Base-by-base conservation (phyloP, 2,888 invertebrate genomes). In the Macaria notata region DNA sequence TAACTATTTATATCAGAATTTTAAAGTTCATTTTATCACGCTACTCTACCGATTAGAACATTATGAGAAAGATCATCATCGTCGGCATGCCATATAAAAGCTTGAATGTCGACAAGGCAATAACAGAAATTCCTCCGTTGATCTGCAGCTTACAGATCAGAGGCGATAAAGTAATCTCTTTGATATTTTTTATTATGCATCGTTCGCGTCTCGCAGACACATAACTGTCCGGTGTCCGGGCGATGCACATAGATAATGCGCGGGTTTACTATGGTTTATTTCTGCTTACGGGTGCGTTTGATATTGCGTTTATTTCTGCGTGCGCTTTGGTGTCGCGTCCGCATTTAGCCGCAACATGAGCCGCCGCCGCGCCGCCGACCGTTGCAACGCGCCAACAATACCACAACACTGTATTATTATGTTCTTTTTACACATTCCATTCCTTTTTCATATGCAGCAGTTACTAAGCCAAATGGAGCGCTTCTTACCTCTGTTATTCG, bases 331-430 rank as follows among this genome's bases (percentile, higher is more conserved):
- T 76, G 76, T 71, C 73, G 76, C 69, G 78, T 82, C 84, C 83
- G 74, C 78, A 81, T 88, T 84, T 89, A 89, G 88, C 77, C 73
- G 86, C 84, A 88, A 88, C 83, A 81, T 82, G 86, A 88, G 86
- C 77, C 75, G 76, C 68, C 71, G 65, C 33, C 55, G 56, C 56
- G 63, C 64, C 63, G 66, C 61, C 68, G 64, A 75, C 59, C 73
- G 76, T 72, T 84, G 83, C 83, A 83, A 72, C 75, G 72, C 68
- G 78, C 83, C 77, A 81, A 79, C 79, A 81, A 82, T 79, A 80
- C 73, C 72, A 72, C 70, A 65, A 62, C 60, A 65, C 54, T 63
- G 53, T 65, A 60, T 52, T 54, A 53, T 59, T 59, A 19, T 61
- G 59, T 64, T 62, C 41, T 65, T 67, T 70, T 69, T 63, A 65